Evolutionary conservation across 2,888 invertebrate genomes (phyloP).

Genomic region (Drosophila melanosoma): DNA sequence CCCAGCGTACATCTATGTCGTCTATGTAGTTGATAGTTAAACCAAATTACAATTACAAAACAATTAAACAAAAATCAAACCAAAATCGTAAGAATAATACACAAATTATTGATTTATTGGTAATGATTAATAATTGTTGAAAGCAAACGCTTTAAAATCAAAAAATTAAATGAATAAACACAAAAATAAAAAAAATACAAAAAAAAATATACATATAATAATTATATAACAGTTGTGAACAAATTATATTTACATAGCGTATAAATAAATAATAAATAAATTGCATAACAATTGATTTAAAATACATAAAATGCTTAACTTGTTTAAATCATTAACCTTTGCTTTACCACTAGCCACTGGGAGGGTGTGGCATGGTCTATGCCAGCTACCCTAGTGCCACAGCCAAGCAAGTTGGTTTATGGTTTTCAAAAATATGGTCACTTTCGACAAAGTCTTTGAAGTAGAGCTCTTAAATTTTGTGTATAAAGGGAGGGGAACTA

Average conservation of each 20-base stretch:
- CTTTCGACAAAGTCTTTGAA: too few species aligned
- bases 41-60: slow-evolving; percentile 66
- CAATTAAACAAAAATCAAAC: slow-evolving; percentile 38
- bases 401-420: not conserved
- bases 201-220: slow-evolving; percentile 42
- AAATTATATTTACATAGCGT: slow-evolving; percentile 78
- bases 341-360: not conserved
- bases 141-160: slow-evolving; percentile 74
- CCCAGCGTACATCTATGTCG: slow-evolving; percentile 64
- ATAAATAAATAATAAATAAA: slow-evolving; percentile 82
- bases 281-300: slow-evolving; percentile 80
- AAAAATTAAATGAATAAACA: slow-evolving; percentile 44
- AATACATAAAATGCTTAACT: slow-evolving; percentile 39
- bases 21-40: slow-evolving; percentile 74
- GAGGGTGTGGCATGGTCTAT: not conserved
- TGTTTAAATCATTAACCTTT: not conserved
- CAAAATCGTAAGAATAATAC: slow-evolving; percentile 62
- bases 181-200: slow-evolving; percentile 25
- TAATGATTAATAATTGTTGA: slow-evolving; percentile 64
- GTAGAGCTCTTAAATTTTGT: not conserved
- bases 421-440: not conserved
- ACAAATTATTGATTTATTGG: slow-evolving; percentile 48
- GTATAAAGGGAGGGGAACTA: not conserved
- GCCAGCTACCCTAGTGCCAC: not conserved
- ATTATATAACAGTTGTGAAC: slow-evolving; percentile 80